Base-by-base conservation (phyloP, 2,113 vertebrate species). In the Paradoxurus hermaphroditus region DNA sequence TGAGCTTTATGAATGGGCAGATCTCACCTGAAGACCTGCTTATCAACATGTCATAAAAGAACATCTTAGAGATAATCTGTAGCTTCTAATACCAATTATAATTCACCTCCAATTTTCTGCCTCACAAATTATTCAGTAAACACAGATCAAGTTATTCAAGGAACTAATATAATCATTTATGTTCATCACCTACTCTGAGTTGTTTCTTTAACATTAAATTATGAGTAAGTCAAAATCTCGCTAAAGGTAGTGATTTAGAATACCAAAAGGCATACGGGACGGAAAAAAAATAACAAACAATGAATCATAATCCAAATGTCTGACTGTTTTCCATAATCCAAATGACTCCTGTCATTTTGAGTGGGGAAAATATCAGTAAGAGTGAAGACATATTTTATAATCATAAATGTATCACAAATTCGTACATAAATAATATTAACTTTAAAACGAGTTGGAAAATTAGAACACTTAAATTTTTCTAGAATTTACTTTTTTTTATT, bases 401-500 rank as follows among this genome's bases (percentile, higher is more conserved):
- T 29, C 16, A 90, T 86, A 77, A 90, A 83, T 68, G 11, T 75
- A 44, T 63, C 90, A 93, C 16, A 94, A 82, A 90, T 79, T 70
- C 86, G 75, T 86, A 18, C 19, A 91, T n/a, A n/a, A 65, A 63
- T 77, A 2, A 70, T 59, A 84, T 81, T 84, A 73, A 23, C 10
- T 96, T 96, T 93, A 67, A 89, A 95, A 90, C 12, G 4, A 70
- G 19, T 29, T 77, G 16, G 23, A 79, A 79, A 67, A 39, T 49
- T 59, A 65, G 56, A 73, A 89, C 21, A 92, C 36, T 90, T 77
- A 56, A 39, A 79, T 94, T 79, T 96, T 96, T 88, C 21, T 85
- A 94, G 90, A 95, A 56, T 27, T 86, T 88, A 94, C 46, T 90
- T n/a, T n/a, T n/a, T n/a, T n/a, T n/a, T n/a, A n/a, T n/a, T n/a